Evolutionary conservation across 2,888 invertebrate genomes (phyloP).

Genomic region (Selenia dentaria): DNA sequence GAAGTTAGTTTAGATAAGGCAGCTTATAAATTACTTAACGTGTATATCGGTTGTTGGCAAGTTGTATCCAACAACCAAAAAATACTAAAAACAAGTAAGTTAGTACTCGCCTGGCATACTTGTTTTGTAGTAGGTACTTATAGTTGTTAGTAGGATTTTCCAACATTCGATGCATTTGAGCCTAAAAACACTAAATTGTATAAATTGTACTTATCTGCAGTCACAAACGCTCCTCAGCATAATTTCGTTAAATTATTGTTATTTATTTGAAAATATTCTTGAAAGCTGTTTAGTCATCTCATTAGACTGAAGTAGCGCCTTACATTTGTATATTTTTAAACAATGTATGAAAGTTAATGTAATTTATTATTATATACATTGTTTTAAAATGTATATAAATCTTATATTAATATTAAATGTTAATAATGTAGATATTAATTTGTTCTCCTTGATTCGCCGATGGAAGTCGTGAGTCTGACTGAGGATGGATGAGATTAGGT

Average conservation of each 20-base stretch:
- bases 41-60: neutral
- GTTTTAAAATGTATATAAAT: conserved; percentile 40
- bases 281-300: conserved; percentile 66
- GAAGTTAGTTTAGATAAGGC: conserved; percentile 11
- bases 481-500: conserved; percentile 71
- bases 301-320: conserved; percentile 74
- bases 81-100: too few species aligned
- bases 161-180: neutral
- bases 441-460: conserved; percentile 67
- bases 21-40: conserved; percentile 11
- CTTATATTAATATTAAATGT: conserved; percentile 30
- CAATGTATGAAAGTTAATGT: conserved; percentile 35
- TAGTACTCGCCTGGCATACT: too few species aligned
- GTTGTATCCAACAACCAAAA: neutral
- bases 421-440: conserved; percentile 55
- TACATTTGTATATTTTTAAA: conserved; percentile 49
- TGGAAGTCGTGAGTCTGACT: conserved; percentile 62
- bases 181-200: conserved; percentile 3
- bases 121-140: too few species aligned
- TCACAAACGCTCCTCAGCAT: conserved; percentile 36
- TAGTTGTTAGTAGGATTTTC: too few species aligned
- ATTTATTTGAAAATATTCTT: conserved; percentile 22
- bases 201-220: conserved; percentile 12
- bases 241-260: conserved; percentile 24
- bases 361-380: conserved; percentile 36